These are phyloP conservation scores for Drosophila emarginata DNA, from an alignment of 2,888 invertebrate species.

Conservation along the genomic window DNA sequence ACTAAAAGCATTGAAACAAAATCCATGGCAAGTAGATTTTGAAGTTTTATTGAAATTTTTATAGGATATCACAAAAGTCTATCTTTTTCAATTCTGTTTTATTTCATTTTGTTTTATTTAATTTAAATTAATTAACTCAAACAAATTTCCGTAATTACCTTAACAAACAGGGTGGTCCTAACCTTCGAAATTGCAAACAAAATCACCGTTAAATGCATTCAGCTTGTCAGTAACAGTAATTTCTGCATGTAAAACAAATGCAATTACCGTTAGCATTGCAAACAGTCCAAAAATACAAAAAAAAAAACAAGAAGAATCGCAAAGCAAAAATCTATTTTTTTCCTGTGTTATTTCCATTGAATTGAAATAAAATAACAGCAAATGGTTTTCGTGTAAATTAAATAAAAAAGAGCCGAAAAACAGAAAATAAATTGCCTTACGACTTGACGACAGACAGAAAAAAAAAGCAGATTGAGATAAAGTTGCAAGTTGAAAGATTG, in stretches of 20 bases:
- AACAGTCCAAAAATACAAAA: slow-evolving; percentile 23
- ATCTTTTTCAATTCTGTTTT: not conserved
- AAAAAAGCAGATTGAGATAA: slow-evolving; percentile 21
- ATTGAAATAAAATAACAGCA: slow-evolving; percentile 40
- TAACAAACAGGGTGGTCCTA: slow-evolving; percentile 54
- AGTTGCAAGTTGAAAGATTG: slow-evolving; percentile 18
- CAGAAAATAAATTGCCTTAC: slow-evolving; percentile 57
- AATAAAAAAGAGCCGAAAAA: slow-evolving; percentile 51
- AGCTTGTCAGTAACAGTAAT: slow-evolving; percentile 60
- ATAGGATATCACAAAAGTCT: not conserved
- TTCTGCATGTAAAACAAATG: slow-evolving; percentile 64
- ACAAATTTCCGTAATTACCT: slow-evolving; percentile 49
- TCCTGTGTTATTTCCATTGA: slow-evolving; percentile 15
- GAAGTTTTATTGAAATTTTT: no score
- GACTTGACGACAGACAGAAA: slow-evolving; percentile 53
- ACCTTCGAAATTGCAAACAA: slow-evolving; percentile 43
- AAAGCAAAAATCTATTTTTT: slow-evolving; percentile 10
- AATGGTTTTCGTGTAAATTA: slow-evolving; percentile 68
- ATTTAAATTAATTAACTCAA: slow-evolving; percentile 52
- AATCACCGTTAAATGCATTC: slow-evolving; percentile 41
- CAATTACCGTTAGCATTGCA: slow-evolving; percentile 50
- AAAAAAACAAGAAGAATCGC: not conserved
- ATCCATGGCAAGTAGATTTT: no score
- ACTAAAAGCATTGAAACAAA: no score
- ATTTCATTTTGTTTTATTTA: not conserved